Conservation (phyloP, 2,888 invertebrate genomes). For the Charanyca ferruginea region DNA sequence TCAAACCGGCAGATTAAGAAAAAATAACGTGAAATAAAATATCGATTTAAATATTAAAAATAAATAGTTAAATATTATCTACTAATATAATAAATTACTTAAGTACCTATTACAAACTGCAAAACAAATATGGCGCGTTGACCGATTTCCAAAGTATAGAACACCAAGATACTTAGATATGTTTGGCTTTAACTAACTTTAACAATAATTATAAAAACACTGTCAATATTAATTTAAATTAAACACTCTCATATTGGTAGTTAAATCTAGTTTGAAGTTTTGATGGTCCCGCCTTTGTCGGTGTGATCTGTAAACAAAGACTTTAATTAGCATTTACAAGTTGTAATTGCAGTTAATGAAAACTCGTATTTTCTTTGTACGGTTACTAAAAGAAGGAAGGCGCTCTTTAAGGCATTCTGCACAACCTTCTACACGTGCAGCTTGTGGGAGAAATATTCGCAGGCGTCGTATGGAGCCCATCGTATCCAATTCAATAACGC, state of each 20-base stretch:
- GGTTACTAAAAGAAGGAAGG: too few species aligned
- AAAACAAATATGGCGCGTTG: background rate
- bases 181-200: constrained; percentile 10
- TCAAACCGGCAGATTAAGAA: constrained; percentile 17
- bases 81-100: background rate
- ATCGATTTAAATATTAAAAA: constrained; percentile 6
- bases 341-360: too few species aligned
- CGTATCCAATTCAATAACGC: too few species aligned
- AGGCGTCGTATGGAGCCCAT: too few species aligned
- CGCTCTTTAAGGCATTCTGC: too few species aligned
- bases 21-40: constrained; percentile 11
- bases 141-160: background rate
- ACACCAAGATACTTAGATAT: background rate
- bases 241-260: constrained; percentile 81
- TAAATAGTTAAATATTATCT: too few species aligned
- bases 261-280: constrained; percentile 71
- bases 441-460: too few species aligned
- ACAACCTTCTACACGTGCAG: too few species aligned
- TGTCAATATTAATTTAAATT: constrained; percentile 50
- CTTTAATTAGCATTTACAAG: background rate
- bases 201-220: background rate
- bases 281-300: constrained; percentile 72
- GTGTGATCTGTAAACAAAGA: constrained; percentile 69
- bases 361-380: too few species aligned
- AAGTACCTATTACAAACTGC: constrained; percentile 8